Base-by-base conservation (phyloP, 2,888 invertebrate genomes). In the Gastrophysa polygoni region DNA sequence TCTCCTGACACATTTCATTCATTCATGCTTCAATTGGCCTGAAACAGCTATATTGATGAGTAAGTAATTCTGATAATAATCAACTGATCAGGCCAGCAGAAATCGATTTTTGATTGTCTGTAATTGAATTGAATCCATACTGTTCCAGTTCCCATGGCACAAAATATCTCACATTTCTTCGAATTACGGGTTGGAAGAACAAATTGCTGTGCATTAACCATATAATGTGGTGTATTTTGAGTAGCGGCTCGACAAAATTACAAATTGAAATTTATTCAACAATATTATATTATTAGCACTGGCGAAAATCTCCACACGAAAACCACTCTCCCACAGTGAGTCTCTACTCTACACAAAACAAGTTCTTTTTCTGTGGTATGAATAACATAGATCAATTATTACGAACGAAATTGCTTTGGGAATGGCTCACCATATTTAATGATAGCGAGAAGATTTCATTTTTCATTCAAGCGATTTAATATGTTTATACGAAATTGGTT, bases 221-320 rank as follows among this genome's bases (percentile, higher is more conserved):
- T 38, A 38, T 55, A 55, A 54, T 57, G 58, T 61, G 54, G 57
- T n/a, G n/a, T 57, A 57, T 57, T 59, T 58, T 57, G 57, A 59
- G 61, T 56, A 64, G 61, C 64, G 64, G 64, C 64, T 51, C 54
- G 47, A 47, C 18, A 49, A 64, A 64, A 64, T 64, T 64, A 64
- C 59, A 64, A 57, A 64, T 64, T 44, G 49, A 50, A 61, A 61
- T 61, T 64, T 64, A 47, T 58, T 59, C 46, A 63, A 59, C 63
- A 59, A 57, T 63, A 63, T 63, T 57, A 59, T 59, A 63, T 63
- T 63, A 59, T 63, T 63, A 63, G 48, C 44, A 48, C 34, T 55
- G 49, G 29, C 50, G 59, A 59, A 63, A 63, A 59, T 46, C 51
- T 28, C 47, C 47, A 59, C 63, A 59, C 63, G 63, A 63, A 59